A percentile compares a stretch with the other conserved stretches of the same genome.
These are phyloP conservation scores for Masnerella sp. DNA, from an alignment of 2,888 invertebrate genomes.

Conservation along the genomic window DNA sequence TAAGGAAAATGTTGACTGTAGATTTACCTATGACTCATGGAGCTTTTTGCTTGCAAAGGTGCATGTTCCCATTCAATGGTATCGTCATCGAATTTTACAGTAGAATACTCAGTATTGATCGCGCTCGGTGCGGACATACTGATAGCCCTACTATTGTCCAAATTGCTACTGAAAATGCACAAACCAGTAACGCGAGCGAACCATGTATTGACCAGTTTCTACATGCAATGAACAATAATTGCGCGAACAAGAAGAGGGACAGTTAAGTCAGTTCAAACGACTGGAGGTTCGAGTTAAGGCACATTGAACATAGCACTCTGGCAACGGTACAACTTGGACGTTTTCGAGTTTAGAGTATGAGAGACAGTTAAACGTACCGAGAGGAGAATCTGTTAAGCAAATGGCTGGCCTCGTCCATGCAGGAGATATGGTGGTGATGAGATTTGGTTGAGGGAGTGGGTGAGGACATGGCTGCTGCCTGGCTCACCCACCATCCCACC, in stretches of 20 bases:
- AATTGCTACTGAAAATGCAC: conserved; percentile 80
- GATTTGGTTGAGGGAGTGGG: conserved; percentile 75
- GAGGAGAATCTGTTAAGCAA: conserved; percentile 76
- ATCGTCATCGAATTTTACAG: conserved; percentile 84
- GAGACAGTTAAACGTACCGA: conserved; percentile 70
- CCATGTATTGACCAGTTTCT: too few relatives aligned
- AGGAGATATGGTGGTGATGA: conserved; percentile 74
- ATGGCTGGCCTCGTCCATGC: conserved; percentile 77
- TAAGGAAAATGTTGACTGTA: too few relatives aligned
- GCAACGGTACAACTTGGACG: not conserved
- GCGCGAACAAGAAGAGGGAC: conserved; percentile 7
- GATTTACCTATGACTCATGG: conserved; percentile 74
- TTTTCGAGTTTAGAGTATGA: conserved; percentile 42
- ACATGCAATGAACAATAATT: not conserved
- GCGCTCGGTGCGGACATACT: conserved; percentile 93
- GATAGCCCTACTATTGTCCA: conserved; percentile 85
- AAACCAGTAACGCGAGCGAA: conserved; percentile 17
- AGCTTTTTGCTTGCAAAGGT: conserved; percentile 73
- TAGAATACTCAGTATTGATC: conserved; percentile 86
- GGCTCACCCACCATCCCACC: conserved; percentile 76
- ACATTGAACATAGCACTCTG: conserved; percentile 17
- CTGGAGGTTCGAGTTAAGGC: conserved; percentile 11
- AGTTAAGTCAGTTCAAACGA: conserved; percentile 11
- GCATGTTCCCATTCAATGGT: conserved; percentile 77
- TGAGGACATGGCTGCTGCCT: conserved; percentile 77